Conservation (phyloP, 2,888 invertebrate species). For the Heliconius charithonia region DNA sequence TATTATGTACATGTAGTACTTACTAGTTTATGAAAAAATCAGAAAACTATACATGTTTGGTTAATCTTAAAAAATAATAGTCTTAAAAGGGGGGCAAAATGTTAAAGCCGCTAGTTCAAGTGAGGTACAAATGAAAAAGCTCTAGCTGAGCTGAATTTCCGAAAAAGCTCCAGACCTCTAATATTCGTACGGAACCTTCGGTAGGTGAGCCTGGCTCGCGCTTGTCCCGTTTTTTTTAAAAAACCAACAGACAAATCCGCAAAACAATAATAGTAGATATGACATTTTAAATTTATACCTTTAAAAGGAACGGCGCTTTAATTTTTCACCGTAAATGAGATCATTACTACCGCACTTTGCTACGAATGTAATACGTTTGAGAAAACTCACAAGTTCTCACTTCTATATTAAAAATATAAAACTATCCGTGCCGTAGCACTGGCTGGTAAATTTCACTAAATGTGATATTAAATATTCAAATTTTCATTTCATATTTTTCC, state of each 20-base stretch:
- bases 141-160: no score
- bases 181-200: no score
- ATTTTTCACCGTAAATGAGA: slow-evolving; percentile 40
- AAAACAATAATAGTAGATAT: not conserved
- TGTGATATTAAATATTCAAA: slow-evolving; percentile 2
- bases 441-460: slow-evolving; percentile 10
- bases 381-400: slow-evolving; percentile 30
- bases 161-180: no score
- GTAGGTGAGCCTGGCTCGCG: no score
- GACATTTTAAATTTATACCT: slow-evolving; percentile 4
- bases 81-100: no score
- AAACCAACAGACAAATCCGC: not conserved
- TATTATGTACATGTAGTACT: no score
- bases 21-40: no score
- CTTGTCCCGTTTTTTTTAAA: not conserved
- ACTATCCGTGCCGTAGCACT: slow-evolving; percentile 2
- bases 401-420: slow-evolving; percentile 22
- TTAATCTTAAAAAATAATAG: no score
- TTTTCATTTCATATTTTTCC: not conserved
- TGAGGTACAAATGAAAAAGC: no score
- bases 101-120: no score
- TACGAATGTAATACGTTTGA: slow-evolving; percentile 35
- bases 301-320: slow-evolving; percentile 16
- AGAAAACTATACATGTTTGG: no score
- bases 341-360: slow-evolving; percentile 42